phyloP scores from a whole-genome alignment of 2,888 invertebrate genomes.

The Leucoptera coffeella region DNA sequence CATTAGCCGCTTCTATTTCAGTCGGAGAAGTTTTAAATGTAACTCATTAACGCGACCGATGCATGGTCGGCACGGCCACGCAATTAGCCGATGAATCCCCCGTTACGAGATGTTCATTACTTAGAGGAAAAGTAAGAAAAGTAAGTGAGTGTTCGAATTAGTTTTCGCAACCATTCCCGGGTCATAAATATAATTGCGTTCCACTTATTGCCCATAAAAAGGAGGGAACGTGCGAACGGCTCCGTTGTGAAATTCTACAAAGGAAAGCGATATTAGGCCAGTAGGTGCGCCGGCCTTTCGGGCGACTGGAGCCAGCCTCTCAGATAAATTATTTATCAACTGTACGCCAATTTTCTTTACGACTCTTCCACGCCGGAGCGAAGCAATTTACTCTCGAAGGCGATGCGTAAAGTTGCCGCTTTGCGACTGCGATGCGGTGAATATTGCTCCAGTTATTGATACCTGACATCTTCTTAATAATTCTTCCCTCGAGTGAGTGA shows the following conservation, averaged over 20 bases:
- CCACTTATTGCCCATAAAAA: constrained; percentile 54
- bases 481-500: too few species aligned
- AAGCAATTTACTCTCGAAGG: constrained; percentile 49
- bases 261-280: constrained; percentile 50
- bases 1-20: too few species aligned
- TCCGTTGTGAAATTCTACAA: constrained; percentile 52
- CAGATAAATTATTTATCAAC: constrained; percentile 55
- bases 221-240: constrained; percentile 49
- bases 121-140: too few species aligned
- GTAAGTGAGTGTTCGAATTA: constrained; percentile 35
- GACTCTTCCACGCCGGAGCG: constrained; percentile 51
- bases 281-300: constrained; percentile 38
- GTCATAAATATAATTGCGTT: constrained; percentile 53
- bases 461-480: too few species aligned
- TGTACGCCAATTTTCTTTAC: constrained; percentile 55
- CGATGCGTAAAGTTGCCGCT: constrained; percentile 53
- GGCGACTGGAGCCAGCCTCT: constrained; percentile 49
- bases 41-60: too few species aligned
- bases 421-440: too few species aligned
- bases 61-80: too few species aligned
- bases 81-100: constrained; percentile 2
- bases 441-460: too few species aligned
- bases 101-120: constrained; percentile 4
- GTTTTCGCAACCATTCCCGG: constrained; percentile 42
- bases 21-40: not conserved